phyloP scores from a whole-genome alignment of 2,797 vertebrate genomes.

The Lutjanus campechanus region DNA sequence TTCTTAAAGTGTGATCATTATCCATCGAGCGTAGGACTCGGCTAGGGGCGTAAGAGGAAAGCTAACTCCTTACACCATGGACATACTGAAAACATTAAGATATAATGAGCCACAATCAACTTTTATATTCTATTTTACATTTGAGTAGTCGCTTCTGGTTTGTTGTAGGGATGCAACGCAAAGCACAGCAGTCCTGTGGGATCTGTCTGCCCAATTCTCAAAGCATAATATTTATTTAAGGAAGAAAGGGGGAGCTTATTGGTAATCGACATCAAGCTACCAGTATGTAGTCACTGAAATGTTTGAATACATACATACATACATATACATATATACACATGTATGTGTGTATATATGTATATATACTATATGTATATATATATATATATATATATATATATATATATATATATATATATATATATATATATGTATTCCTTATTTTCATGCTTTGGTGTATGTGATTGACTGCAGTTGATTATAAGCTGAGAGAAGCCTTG shows the following conservation, averaged over 20 bases:
- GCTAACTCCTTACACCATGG: slow-evolving; percentile 45
- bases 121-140: slow-evolving; percentile 66
- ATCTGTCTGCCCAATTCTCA: slow-evolving; percentile 22
- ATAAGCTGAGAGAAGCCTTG: slow-evolving; percentile 44
- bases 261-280: slow-evolving; percentile 28
- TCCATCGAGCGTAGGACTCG: slow-evolving; percentile 25
- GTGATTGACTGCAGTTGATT: slow-evolving; percentile 64
- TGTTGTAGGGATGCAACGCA: slow-evolving; percentile 27
- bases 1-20: slow-evolving; percentile 68
- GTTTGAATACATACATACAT: slow-evolving; percentile 32
- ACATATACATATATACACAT: background rate
- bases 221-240: slow-evolving; percentile 48
- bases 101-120: slow-evolving; percentile 63
- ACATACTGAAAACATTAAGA: slow-evolving; percentile 66
- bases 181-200: slow-evolving; percentile 15
- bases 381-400: too few species aligned
- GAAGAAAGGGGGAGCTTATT: slow-evolving; percentile 29
- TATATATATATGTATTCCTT: background rate
- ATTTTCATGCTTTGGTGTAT: slow-evolving; percentile 32
- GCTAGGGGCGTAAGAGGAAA: slow-evolving; percentile 28
- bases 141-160: slow-evolving; percentile 58
- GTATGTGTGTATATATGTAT: too few species aligned
- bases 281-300: slow-evolving; percentile 10
- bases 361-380: background rate
- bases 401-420: too few species aligned